Percentiles rank a stretch among this genome's conserved stretches.
Conservation (phyloP, 2,797 vertebrate genomes). For the Melanotaenia boesemani region DNA sequence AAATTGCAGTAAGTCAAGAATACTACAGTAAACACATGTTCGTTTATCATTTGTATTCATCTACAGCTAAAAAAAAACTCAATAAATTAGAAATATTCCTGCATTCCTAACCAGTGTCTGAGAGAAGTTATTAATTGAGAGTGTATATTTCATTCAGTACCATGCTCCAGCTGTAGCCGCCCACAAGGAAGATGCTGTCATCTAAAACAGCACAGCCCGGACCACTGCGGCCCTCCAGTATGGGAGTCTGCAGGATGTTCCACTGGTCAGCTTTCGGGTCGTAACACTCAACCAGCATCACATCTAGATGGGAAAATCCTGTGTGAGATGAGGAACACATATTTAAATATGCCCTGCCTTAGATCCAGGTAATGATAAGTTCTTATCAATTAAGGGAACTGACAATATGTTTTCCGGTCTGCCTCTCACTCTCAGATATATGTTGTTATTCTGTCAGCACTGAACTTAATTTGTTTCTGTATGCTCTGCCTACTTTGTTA, state of each 20-base stretch:
- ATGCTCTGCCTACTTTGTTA: not conserved
- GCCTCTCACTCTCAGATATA: not conserved
- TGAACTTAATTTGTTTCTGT: not conserved
- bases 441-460: no score
- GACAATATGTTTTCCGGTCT: not conserved
- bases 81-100: not conserved
- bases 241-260: constrained; percentile 98
- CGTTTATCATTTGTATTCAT: not conserved
- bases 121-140: not conserved
- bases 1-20: constrained; percentile 14
- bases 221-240: constrained; percentile 97
- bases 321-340: constrained; percentile 13
- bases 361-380: not conserved
- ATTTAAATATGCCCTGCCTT: not conserved
- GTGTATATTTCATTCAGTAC: constrained; percentile 72
- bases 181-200: constrained; percentile 96
- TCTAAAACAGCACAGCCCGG: constrained; percentile 95
- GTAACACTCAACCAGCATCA: constrained; percentile 98
- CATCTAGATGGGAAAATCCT: constrained; percentile 98
- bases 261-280: constrained; percentile 98
- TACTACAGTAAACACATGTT: not conserved
- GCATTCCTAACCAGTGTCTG: not conserved
- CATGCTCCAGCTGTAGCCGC: constrained; percentile 99
- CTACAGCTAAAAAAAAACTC: not conserved
- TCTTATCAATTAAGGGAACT: not conserved